Evolutionary conservation across 2,113 vertebrate genomes (phyloP), one percentile per base, ranked within the genome.

Genomic region (Lepus americanus): DNA sequence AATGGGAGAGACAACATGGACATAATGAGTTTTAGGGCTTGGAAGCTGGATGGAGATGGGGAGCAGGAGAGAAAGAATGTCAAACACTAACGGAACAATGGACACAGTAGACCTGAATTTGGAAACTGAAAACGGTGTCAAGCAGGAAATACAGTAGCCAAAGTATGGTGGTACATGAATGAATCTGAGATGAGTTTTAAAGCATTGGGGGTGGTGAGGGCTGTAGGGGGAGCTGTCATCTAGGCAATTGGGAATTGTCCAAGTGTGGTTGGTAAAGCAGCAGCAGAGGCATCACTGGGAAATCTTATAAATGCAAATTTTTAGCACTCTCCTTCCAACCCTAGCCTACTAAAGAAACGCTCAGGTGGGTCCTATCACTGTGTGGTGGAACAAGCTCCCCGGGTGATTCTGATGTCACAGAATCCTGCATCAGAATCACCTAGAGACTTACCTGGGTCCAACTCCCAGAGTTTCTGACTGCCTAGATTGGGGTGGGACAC

Each of bases 271-370:
- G 14, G n/a, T 64, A 49, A 67, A 63, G 5, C 13, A 61, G 33
- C 36, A 85, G 81, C 13, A 49, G n/a, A 0, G 1, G 31, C 5
- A 27, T 63, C 11, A 53, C 39, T 19, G n/a, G 39, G 67, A 4
- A 70, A 92, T 70, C 33, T n/a, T 92, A 33, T 36, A 61, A 33
- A 63, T 14, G 23, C 5, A 76, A 89, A 72, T 95, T 93, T 70
- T 74, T 66, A 16, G 39, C 14, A 67, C 77, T 53, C 11, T 73
- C 6, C 5, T 61, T 6, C 33, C 44, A 39, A 9, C 19, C 20
- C 17, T 17, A 64, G 12, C 7, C 33, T 78, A 7, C 25, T 78
- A 22, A 83, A 94, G 64, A 69, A 49, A 55, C 9, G 36, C 33
- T 85, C 4, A 25, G 13, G 36, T 5, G 19, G 59, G 13, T 44